Percentiles rank a stretch among this genome's conserved stretches.
phyloP scores from a whole-genome alignment of 1,140 invertebrate species.

The Anagrus nilaparvatae region DNA sequence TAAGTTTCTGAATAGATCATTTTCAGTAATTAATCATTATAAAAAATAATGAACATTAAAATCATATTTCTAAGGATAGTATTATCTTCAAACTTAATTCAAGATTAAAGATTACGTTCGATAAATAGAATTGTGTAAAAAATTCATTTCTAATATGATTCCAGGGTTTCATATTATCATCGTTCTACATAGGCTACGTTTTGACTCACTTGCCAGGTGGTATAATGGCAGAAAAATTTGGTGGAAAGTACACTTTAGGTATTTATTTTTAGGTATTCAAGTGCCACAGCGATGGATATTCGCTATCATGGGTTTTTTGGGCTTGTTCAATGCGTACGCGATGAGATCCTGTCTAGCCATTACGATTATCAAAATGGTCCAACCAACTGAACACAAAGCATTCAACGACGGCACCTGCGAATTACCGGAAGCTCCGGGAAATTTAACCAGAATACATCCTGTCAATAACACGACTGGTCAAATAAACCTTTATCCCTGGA shows the following conservation, averaged over 20 bases:
- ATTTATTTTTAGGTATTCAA: constrained; percentile 44
- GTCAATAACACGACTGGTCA: background rate
- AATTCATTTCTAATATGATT: no score
- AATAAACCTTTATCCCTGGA: constrained; percentile 7
- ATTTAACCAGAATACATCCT: background rate
- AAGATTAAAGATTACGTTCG: no score
- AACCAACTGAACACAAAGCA: constrained; percentile 9
- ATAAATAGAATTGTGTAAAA: no score
- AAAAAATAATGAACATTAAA: no score
- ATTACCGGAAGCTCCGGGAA: background rate
- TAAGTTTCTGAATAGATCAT: no score
- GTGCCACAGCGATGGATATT: constrained; percentile 64
- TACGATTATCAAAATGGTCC: constrained; percentile 79
- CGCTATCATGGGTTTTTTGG: constrained; percentile 73
- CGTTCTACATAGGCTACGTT: constrained; percentile 55
- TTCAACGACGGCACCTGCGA: constrained; percentile 12
- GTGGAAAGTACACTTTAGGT: constrained; percentile 45
- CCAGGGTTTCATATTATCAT: constrained; percentile 47
- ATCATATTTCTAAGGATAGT: no score
- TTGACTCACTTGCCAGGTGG: constrained; percentile 53
- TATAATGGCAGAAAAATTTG: constrained; percentile 47
- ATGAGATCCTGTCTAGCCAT: constrained; percentile 80
- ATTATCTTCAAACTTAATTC: no score
- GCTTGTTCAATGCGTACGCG: constrained; percentile 73
- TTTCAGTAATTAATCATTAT: no score